phyloP scores from a whole-genome alignment of 2,888 invertebrate genomes.

The Papilio demoleus region DNA sequence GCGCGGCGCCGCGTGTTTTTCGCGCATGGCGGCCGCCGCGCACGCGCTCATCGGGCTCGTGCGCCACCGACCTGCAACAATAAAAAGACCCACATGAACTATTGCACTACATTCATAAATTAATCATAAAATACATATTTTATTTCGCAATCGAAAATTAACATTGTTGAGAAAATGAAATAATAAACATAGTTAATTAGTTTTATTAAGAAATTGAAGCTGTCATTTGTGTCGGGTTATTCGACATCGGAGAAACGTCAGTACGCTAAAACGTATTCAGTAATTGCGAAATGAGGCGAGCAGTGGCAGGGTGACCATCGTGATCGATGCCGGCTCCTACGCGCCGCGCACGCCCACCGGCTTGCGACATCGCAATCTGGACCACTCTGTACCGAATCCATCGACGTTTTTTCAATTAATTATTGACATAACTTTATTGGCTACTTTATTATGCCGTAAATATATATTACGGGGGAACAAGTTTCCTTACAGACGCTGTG shows the following conservation, averaged over 20 bases:
- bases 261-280: conserved; percentile 62
- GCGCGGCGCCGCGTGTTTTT: conserved; percentile 95
- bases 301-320: conserved; percentile 62
- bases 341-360: conserved; percentile 69
- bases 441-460: conserved; percentile 48
- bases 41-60: conserved; percentile 89
- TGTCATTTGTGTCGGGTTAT: conserved; percentile 37
- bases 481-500: conserved; percentile 43
- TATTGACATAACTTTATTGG: conserved; percentile 61
- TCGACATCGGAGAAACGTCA: conserved; percentile 52
- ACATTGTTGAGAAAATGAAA: not conserved
- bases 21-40: conserved; percentile 89
- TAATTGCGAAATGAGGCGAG: conserved; percentile 61
- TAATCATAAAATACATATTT: not conserved
- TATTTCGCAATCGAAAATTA: not conserved
- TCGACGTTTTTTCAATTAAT: conserved; percentile 65
- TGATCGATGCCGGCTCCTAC: conserved; percentile 73
- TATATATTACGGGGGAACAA: conserved; percentile 44
- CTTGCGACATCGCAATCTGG: conserved; percentile 76
- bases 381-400: conserved; percentile 66
- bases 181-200: conserved; percentile 28
- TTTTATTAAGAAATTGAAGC: conserved; percentile 41
- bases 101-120: not conserved
- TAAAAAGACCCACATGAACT: conserved; percentile 29
- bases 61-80: conserved; percentile 82